Percentiles rank a stretch among this genome's conserved stretches.
phyloP scores from a whole-genome alignment of 2,797 vertebrate genomes.

The Tangara arthus region DNA sequence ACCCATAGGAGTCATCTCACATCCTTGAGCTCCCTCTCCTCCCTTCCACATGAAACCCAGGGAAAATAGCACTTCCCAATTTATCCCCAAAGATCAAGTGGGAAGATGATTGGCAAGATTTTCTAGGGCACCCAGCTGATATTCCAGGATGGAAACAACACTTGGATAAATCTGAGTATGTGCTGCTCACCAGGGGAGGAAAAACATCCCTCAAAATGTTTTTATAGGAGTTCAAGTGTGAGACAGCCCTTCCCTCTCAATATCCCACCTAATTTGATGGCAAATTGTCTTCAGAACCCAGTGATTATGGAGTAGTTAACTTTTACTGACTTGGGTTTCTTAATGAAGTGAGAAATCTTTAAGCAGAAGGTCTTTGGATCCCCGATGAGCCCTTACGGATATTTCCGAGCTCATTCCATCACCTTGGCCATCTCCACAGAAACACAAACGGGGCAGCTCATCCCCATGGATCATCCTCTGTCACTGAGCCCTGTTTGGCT shows the following conservation, averaged over 20 bases:
- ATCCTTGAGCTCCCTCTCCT: neutral
- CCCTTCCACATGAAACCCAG: neutral
- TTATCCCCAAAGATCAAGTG: neutral
- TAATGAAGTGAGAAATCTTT: slow-evolving; percentile 44
- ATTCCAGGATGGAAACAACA: rapidly evolving
- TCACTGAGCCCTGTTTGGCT: neutral
- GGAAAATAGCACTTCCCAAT: neutral
- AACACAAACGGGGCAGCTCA: neutral
- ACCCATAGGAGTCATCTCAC: rapidly evolving
- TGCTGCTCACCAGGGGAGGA: neutral
- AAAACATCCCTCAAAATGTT: neutral
- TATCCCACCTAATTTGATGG: neutral
- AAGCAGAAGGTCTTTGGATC: slow-evolving; percentile 18
- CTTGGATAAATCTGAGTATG: rapidly evolving
- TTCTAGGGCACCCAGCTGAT: neutral
- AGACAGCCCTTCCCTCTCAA: neutral
- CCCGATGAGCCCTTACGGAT: neutral
- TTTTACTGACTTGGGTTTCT: slow-evolving; percentile 34
- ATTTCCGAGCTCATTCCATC: neutral
- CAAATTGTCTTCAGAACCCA: neutral
- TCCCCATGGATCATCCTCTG: neutral
- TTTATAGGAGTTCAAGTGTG: neutral
- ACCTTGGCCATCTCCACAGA: neutral
- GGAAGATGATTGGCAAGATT: neutral
- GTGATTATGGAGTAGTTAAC: slow-evolving; percentile 13